These are phyloP conservation scores for Falco peregrinus DNA, from an alignment of 2,797 vertebrate species.

Conservation along the genomic window DNA sequence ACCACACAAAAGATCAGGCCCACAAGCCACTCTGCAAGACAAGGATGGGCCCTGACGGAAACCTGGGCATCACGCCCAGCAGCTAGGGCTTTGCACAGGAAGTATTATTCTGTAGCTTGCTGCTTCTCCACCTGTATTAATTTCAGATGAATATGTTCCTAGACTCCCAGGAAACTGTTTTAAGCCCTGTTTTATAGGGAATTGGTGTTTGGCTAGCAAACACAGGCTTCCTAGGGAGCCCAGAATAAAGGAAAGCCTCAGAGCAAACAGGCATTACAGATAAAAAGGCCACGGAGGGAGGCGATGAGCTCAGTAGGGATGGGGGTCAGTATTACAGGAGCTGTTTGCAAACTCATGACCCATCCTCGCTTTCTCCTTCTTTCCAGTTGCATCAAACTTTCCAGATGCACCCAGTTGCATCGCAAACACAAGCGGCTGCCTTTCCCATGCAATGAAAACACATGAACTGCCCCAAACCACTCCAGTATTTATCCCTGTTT, in stretches of 20 bases:
- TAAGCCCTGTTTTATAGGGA: background rate
- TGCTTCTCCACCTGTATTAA: background rate
- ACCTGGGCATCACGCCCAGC: background rate
- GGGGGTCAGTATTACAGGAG: background rate
- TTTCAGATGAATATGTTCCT: background rate
- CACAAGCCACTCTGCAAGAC: background rate
- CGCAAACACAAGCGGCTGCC: fast-evolving
- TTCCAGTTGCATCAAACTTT: background rate
- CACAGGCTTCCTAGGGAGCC: background rate
- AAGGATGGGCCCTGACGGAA: background rate
- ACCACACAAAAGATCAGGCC: fast-evolving
- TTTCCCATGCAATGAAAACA: background rate
- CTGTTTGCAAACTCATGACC: background rate
- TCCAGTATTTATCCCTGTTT: background rate
- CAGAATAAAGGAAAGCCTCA: background rate
- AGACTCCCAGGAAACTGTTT: background rate
- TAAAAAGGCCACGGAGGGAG: background rate
- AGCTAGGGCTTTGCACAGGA: background rate
- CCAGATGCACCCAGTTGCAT: no score
- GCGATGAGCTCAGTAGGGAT: fast-evolving
- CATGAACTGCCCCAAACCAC: background rate
- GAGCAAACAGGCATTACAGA: background rate
- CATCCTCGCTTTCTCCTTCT: background rate
- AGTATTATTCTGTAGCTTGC: background rate
- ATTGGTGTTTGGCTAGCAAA: background rate